These are phyloP conservation scores for Hydropsyche betteni DNA, from an alignment of 2,888 invertebrate species.

Conservation along the genomic window DNA sequence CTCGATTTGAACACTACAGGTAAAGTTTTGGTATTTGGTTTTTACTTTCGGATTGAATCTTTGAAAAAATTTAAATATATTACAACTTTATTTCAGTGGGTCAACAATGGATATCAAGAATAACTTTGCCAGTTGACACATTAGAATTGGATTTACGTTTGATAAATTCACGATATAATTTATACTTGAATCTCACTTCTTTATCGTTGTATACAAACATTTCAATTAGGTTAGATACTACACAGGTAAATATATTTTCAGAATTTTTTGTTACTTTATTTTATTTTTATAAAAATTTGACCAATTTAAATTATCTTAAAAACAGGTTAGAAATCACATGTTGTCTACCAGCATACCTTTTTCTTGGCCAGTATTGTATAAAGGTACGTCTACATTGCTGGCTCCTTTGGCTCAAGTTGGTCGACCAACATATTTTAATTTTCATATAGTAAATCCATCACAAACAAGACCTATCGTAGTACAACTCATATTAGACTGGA, in stretches of 20 bases:
- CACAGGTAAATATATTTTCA: conserved; percentile 59
- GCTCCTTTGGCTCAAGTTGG: conserved; percentile 82
- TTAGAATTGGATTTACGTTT: conserved; percentile 76
- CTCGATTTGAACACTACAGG: conserved; percentile 72
- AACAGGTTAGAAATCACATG: conserved; percentile 66
- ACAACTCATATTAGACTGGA: conserved; percentile 77
- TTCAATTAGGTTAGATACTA: conserved; percentile 79
- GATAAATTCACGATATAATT: conserved; percentile 69
- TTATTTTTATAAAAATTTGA: neutral
- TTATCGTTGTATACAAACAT: conserved; percentile 71
- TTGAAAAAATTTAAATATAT: neutral
- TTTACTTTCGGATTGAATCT: no score
- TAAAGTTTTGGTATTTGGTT: conserved; percentile 56
- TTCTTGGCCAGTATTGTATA: conserved; percentile 71
- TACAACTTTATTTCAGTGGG: conserved; percentile 61
- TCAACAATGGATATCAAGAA: conserved; percentile 73
- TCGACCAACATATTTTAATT: conserved; percentile 70
- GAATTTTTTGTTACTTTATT: neutral
- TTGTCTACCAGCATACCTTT: conserved; percentile 73
- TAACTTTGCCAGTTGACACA: conserved; percentile 71
- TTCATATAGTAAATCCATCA: conserved; percentile 79
- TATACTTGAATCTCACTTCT: conserved; percentile 66
- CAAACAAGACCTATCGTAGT: conserved; percentile 73
- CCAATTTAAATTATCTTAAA: neutral
- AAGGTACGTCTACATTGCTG: conserved; percentile 58